Conservation (phyloP, 1,140 invertebrate genomes). For the Cardiocondyla obscurior region DNA sequence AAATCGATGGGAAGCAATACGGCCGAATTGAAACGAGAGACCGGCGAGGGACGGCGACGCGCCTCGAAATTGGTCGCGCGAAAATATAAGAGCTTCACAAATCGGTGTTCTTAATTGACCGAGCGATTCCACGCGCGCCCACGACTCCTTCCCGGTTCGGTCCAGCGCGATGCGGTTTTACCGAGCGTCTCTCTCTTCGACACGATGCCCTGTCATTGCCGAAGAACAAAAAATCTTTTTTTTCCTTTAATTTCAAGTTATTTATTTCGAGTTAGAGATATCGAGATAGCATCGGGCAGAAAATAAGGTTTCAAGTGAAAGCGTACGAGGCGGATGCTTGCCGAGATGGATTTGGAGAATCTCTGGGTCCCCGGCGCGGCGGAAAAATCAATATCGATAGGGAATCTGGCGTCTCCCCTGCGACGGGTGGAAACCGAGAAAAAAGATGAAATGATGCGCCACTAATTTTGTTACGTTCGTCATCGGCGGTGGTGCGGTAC, state of each 20-base stretch:
- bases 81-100: conserved; percentile 65
- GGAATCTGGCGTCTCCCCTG: conserved; percentile 14
- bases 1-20: conserved; percentile 75
- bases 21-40: conserved; percentile 67
- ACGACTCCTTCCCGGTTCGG: background rate
- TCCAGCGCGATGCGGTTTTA: background rate
- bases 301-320: background rate
- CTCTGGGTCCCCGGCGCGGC: background rate
- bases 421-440: conserved; percentile 56
- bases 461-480: conserved; percentile 79
- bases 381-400: conserved; percentile 50
- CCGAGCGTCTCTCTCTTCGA: no score
- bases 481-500: conserved; percentile 53
- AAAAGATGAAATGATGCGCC: conserved; percentile 79
- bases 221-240: no score
- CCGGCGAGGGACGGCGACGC: background rate
- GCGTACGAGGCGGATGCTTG: background rate
- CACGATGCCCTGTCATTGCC: background rate
- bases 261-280: no score
- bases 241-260: no score
- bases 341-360: background rate
- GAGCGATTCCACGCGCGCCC: background rate
- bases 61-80: conserved; percentile 66
- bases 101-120: conserved; percentile 65
- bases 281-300: no score